Base-by-base conservation (phyloP, 1,140 invertebrate genomes). In the Habropoda laboriosa region DNA sequence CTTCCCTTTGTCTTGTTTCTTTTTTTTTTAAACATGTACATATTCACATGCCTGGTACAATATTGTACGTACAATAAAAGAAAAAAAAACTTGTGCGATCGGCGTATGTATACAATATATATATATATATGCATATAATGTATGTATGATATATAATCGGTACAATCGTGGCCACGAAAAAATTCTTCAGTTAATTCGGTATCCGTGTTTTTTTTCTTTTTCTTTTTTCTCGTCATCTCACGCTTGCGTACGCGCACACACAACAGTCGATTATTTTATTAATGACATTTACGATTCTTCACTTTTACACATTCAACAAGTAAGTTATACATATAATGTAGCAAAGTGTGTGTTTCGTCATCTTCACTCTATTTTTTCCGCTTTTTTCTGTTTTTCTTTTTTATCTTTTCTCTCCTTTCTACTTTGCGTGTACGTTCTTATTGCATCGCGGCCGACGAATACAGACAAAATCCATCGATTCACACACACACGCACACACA, bases 61-160 rank as follows among this genome's bases (percentile, higher is more conserved):
- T n/a, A 81, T 70, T 79, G 75, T 82, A 82, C 83, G 75, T 82
- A 86, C 38, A 18, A 55, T 76, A 76, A 79, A 82, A 79, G 45
- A 67, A 80, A 78, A 42, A 40, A 85, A 80, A 80, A 85, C 83
- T 86, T 86, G 85, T 86, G 85, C 85, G 85, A 85, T 86, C 53
- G 64, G 61, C 66, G 55, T 85, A 79, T 81, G 61, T 79, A 82
- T 74, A 74, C 68, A 67, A 47, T 80, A 66, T 77, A 42, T 78
- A 67, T 75, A 40, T 66, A 18, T 78, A 18, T 70, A 63, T 67
- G 16, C 66, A 45, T 61, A 10, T 72, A 30, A 58, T 42, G n/a
- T 42, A 40, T 64, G 8, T 42, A 45, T 45, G 42, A 61, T 13
- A 53, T 64, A 18, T 53, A 67, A 73, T 61, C 32, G 32, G 49